These are phyloP conservation scores for Misgurnus mizolepis DNA, from an alignment of 2,113 vertebrate species.

Conservation along the genomic window DNA sequence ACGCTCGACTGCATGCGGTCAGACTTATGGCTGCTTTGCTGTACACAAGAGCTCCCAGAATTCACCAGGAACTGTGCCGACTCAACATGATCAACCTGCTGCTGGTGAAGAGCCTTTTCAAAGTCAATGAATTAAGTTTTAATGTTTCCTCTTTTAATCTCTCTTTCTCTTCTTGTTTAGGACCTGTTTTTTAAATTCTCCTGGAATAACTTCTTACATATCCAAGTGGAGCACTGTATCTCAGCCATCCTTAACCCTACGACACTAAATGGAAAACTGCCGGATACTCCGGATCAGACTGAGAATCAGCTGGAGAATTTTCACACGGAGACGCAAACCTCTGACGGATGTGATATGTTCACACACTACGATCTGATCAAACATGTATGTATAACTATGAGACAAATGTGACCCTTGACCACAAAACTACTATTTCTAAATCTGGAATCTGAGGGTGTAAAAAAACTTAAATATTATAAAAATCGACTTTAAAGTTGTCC, in stretches of 20 bases:
- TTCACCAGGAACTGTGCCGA: slow-evolving; percentile 89
- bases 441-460: no score
- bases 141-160: background rate
- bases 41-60: slow-evolving; percentile 82
- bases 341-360: slow-evolving; percentile 66
- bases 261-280: slow-evolving; percentile 68
- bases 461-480: no score
- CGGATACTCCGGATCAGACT: slow-evolving; percentile 54
- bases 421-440: no score
- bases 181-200: slow-evolving; percentile 97
- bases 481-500: no score
- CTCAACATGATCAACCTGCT: slow-evolving; percentile 88
- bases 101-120: slow-evolving; percentile 77
- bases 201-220: slow-evolving; percentile 98
- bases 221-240: slow-evolving; percentile 95
- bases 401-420: background rate
- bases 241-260: slow-evolving; percentile 86
- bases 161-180: slow-evolving; percentile 60
- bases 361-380: slow-evolving; percentile 73
- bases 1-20: slow-evolving; percentile 87
- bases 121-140: background rate
- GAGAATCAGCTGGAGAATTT: slow-evolving; percentile 56
- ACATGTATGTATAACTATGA: slow-evolving; percentile 77
- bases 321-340: background rate
- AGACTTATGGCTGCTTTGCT: slow-evolving; percentile 89